phyloP scores from a whole-genome alignment of 2,113 vertebrate genomes.

The Puma concolor region DNA sequence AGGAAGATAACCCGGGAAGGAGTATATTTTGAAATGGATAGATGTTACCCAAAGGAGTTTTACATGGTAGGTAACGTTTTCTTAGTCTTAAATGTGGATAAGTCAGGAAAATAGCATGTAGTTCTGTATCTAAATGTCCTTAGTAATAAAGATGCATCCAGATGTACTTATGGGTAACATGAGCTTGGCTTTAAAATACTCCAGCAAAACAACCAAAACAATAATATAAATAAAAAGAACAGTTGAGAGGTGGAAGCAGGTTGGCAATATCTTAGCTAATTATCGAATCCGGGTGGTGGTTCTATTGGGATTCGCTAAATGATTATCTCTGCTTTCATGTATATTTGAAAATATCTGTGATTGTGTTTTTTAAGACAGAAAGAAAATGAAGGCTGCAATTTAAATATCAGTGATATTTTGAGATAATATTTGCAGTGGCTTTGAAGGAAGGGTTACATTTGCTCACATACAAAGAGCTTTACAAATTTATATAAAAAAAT shows the following conservation, averaged over 20 bases:
- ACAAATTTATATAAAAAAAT: constrained; percentile 15
- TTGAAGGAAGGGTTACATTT: background rate
- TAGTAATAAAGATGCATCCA: background rate
- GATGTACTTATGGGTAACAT: background rate
- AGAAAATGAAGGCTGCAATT: background rate
- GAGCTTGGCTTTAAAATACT: background rate
- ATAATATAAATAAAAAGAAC: background rate
- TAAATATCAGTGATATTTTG: background rate
- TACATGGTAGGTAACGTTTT: background rate
- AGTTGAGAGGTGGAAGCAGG: background rate
- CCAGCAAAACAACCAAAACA: background rate
- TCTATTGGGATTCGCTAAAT: background rate
- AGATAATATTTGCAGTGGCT: background rate
- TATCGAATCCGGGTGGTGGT: background rate
- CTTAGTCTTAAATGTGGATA: background rate
- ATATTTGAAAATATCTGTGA: background rate
- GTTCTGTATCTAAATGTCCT: background rate
- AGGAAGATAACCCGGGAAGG: background rate
- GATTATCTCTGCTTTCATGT: background rate
- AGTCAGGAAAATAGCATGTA: background rate
- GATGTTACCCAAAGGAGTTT: background rate
- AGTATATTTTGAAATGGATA: background rate
- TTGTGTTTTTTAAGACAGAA: background rate
- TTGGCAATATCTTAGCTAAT: background rate
- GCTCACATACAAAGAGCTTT: background rate